phyloP scores from a whole-genome alignment of 2,113 vertebrate species.

The Sebastes schlegelii region DNA sequence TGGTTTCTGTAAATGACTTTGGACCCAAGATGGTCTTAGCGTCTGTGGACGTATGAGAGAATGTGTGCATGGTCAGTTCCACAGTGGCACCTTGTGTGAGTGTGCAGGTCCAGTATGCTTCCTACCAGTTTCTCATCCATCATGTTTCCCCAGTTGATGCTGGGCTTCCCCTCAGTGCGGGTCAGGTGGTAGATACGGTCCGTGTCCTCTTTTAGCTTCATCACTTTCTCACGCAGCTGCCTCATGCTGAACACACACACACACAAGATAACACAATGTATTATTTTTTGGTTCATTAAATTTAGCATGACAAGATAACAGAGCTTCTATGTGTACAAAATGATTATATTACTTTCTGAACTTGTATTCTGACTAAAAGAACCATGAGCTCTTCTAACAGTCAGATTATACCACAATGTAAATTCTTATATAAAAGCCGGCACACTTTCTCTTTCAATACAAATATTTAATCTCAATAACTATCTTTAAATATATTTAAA shows the following conservation, averaged over 20 bases:
- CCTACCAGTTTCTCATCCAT: constrained; percentile 96
- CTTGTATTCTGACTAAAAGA: background rate
- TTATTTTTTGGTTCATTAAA: too few relatives aligned
- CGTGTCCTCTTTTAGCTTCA: constrained; percentile 87
- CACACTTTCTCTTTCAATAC: background rate
- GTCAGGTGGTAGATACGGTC: constrained; percentile 88
- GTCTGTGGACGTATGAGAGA: background rate
- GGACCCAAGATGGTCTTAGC: background rate
- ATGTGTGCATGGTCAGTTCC: background rate
- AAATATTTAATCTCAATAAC: background rate
- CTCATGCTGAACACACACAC: constrained; percentile 85
- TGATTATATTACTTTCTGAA: background rate
- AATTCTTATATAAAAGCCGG: background rate
- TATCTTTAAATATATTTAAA: background rate
- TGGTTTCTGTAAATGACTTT: background rate
- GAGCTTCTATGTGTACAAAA: background rate
- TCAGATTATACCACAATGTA: background rate
- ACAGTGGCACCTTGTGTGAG: background rate
- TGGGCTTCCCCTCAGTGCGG: constrained; percentile 86
- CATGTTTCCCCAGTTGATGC: constrained; percentile 91
- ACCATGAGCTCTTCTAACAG: background rate
- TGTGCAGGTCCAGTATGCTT: background rate
- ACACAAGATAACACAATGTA: background rate
- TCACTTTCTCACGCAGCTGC: constrained; percentile 91
- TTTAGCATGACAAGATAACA: background rate